Evolutionary conservation across 2,797 vertebrate genomes (phyloP), one percentile per base, ranked within the genome.

Genomic region (Danio choprae): DNA sequence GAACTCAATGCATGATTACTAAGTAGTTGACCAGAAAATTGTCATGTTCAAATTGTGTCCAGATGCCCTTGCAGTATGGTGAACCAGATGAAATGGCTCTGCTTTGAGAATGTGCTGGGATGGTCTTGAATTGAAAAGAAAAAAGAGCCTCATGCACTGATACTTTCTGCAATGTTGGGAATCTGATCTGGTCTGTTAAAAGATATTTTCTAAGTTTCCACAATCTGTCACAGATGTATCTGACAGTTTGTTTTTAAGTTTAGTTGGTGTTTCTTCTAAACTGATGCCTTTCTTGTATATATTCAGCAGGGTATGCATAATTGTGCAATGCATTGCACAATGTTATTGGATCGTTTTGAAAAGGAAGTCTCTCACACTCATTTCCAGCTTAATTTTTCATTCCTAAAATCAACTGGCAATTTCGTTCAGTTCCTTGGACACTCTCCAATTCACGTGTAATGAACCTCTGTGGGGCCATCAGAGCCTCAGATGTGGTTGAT

Each of bases 401-500:
- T 83, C 51, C 83, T 77, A 85, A 86, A 85, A 75, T 84, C 88
- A 91, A 85, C 83, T 87, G 86, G 78, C 77, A 91, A 91, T 91
- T 91, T 85, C 83, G 88, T 88, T 86, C 85, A 83, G 69, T 79
- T 65, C 50, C 29, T 53, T 70, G 60, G 46, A 81, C 60, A 58
- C 51, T 59, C 64, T 72, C 69, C 84, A 74, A 74, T 77, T 73
- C 60, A 29, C 13, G 18, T 68, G 69, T 81, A 86, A 84, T 74
- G 81, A 90, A 89, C 77, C 82, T 85, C 82, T 79, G 77, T 71
- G 83, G 81, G 58, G 29, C 8, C 80, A 79, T 59, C 68, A 74
- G 12, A 6, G 83, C 76, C 65, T 90, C 77, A 90, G 87, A 92
- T 92, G 91, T 91, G 90, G 88, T 83, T 85, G 86, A 89, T 86